phyloP scores from a whole-genome alignment of 2,888 invertebrate species.

The Sipha maydis region DNA sequence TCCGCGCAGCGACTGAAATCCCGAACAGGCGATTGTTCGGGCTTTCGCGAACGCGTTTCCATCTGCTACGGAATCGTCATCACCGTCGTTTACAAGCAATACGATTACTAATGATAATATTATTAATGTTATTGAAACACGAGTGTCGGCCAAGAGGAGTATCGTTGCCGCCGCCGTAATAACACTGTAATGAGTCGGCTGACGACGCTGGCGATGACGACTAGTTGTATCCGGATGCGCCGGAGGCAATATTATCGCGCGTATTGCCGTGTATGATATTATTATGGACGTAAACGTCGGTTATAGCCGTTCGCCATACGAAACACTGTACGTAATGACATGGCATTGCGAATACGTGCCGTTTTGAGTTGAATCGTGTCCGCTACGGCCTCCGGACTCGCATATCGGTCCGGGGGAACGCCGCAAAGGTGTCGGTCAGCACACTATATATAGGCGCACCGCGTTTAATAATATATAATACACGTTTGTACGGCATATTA shows the following conservation, averaged over 20 bases:
- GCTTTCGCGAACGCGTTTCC: background rate
- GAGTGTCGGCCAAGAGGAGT: too few species aligned
- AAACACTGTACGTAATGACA: background rate
- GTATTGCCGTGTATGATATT: background rate
- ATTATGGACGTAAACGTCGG: background rate
- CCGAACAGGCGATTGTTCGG: background rate
- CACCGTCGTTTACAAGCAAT: too few species aligned
- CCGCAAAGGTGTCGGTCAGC: background rate
- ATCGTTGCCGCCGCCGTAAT: background rate
- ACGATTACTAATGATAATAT: too few species aligned
- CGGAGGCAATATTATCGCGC: background rate
- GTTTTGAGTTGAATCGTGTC: slow-evolving; percentile 4
- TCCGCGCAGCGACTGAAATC: background rate
- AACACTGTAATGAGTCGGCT: background rate
- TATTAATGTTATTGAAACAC: too few species aligned
- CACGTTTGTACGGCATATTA: background rate
- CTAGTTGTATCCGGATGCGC: background rate
- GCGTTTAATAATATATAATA: background rate
- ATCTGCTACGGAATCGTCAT: background rate
- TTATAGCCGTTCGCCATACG: background rate
- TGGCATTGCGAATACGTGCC: background rate
- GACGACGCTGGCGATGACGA: background rate
- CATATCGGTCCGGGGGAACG: background rate
- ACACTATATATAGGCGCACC: background rate
- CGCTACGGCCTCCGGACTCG: background rate